phyloP scores from a whole-genome alignment of 2,113 vertebrate species.

The Ancistrus triradiatus region DNA sequence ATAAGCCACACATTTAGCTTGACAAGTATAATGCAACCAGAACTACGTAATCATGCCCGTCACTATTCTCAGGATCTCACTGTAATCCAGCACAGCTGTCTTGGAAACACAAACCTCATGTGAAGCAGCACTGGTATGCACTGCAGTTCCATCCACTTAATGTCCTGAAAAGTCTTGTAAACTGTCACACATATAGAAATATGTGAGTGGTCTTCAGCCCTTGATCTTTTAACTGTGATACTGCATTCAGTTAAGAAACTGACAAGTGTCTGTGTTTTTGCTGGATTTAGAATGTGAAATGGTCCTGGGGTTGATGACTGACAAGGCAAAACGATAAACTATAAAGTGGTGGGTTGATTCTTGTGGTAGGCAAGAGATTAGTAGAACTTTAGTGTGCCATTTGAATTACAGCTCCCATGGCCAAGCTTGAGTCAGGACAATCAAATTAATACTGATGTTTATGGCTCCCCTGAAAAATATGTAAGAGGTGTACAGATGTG shows the following conservation, averaged over 20 bases:
- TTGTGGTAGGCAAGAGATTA: background rate
- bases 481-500: background rate
- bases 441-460: slow-evolving; percentile 19
- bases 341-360: background rate
- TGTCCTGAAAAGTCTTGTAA: slow-evolving; percentile 12
- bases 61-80: slow-evolving; percentile 32
- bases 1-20: too few species aligned
- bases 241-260: slow-evolving; percentile 39
- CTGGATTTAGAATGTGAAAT: slow-evolving; percentile 34
- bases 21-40: slow-evolving; percentile 43
- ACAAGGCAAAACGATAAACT: too few species aligned
- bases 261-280: slow-evolving; percentile 27
- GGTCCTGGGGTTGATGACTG: slow-evolving; percentile 13
- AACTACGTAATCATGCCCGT: slow-evolving; percentile 22
- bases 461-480: slow-evolving; percentile 1
- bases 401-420: slow-evolving; percentile 13
- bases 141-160: slow-evolving; percentile 7
- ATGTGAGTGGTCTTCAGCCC: too few species aligned
- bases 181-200: slow-evolving; percentile 4
- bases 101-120: slow-evolving; percentile 17
- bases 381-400: slow-evolving; percentile 7
- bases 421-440: slow-evolving; percentile 5
- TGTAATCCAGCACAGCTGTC: slow-evolving; percentile 53
- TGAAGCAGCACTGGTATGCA: slow-evolving; percentile 31
- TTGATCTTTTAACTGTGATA: slow-evolving; percentile 46